These are phyloP conservation scores for Cettia cetti DNA, from an alignment of 2,113 vertebrate genomes.

Conservation along the genomic window DNA sequence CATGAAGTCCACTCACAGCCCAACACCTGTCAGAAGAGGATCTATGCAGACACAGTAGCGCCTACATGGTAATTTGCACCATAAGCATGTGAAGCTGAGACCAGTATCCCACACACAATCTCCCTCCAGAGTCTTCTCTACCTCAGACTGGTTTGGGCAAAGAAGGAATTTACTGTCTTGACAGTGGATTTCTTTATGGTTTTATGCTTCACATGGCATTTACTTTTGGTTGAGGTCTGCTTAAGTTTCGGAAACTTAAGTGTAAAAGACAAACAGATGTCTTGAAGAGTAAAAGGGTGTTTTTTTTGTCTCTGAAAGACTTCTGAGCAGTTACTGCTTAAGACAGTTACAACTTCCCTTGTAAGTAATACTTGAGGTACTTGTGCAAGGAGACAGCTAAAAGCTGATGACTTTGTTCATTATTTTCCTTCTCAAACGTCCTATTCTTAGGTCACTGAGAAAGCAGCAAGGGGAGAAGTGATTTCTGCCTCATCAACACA, in stretches of 20 bases:
- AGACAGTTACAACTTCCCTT: neutral
- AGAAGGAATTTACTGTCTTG: neutral
- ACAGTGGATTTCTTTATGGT: neutral
- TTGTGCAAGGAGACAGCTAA: neutral
- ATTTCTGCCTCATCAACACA: neutral
- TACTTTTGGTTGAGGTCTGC: neutral
- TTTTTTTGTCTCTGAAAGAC: neutral
- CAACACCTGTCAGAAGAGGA: neutral
- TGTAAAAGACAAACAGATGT: neutral
- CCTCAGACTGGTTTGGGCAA: neutral
- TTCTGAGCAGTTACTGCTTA: neutral
- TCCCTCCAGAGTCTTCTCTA: neutral
- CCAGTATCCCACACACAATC: accelerated
- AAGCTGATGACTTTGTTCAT: neutral
- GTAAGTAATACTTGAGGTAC: neutral
- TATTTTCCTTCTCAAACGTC: neutral
- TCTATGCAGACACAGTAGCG: too few relatives aligned
- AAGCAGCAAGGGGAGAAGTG: neutral
- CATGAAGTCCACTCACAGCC: neutral
- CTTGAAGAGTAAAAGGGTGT: neutral
- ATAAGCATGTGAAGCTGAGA: accelerated
- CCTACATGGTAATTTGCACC: accelerated
- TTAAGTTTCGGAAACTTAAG: neutral
- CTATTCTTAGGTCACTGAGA: neutral
- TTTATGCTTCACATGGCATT: neutral